Evolutionary conservation across 2,888 invertebrate genomes (phyloP), one percentile per base, ranked within the genome.

Genomic region (Agrenia bidenticulata): DNA sequence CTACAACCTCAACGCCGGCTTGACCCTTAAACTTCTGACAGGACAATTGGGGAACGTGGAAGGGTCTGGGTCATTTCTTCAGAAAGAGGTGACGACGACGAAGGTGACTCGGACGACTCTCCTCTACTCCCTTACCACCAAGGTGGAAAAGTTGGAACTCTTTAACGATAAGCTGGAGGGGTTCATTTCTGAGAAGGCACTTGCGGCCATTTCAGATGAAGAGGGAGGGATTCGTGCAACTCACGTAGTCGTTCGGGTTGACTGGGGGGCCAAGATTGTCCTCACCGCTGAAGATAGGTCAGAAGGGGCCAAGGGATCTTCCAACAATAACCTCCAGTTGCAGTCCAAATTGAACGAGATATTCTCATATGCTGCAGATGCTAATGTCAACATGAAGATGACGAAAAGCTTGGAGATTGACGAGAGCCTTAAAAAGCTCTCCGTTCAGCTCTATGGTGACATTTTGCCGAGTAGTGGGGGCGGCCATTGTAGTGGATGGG

Each of bases 231-330:
- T n/a, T n/a, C 5, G 5, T 32, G 56, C 23, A 37, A 56, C 56
- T 2, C 58, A 58, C 24, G 26, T 58, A 2, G 58, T 58, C 19
- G 42, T 23, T 2, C 41, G 58, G 9, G 37, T 58, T n/a, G 42
- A 41, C 41, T 58, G 58, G 58, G 58, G 58, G 7, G 58, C 58
- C 21, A 58, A 58, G 21, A 23, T 42, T 24, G 42, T 58, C 58
- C 21, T 58, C 27, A 55, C 32, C 27, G 24, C 19, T 2, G 55
- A 27, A 17, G 32, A 2, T 17, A 55, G 4, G 11, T 4, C 21
- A 5, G 53, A 53, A 5, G 24, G 4, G 5, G 53, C n/a, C 21
- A 21, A 9, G 9, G 32, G 32, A 45, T 9, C 5, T 45, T 45
- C 45, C 19, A 45, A 45, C 5, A 19, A 39, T 39, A n/a, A n/a